phyloP scores from a whole-genome alignment of 2,888 invertebrate genomes.

The Caenorhabditis angaria region DNA sequence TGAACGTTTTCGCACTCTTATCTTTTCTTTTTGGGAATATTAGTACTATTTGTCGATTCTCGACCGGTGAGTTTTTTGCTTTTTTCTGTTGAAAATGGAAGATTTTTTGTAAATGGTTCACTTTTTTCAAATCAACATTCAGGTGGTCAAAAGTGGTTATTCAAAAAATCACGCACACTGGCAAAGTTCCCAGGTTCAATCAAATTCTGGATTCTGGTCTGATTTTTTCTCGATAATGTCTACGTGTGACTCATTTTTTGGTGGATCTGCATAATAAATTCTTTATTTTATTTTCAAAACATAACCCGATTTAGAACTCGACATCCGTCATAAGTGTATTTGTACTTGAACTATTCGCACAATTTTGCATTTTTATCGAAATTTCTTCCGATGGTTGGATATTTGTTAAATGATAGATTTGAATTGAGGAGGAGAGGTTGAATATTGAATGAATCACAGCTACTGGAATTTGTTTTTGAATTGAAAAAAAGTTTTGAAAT shows the following conservation, averaged over 20 bases:
- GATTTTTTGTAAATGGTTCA: not conserved
- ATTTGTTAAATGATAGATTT: slow-evolving; percentile 30
- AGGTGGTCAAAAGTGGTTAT: slow-evolving; percentile 37
- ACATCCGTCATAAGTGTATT: slow-evolving; percentile 39
- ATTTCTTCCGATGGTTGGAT: slow-evolving; percentile 6
- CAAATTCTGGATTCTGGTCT: slow-evolving; percentile 23
- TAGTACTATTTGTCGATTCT: slow-evolving; percentile 7
- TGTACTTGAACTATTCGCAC: slow-evolving; percentile 17
- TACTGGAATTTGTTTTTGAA: slow-evolving; percentile 18
- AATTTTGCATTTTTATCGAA: slow-evolving; percentile 17
- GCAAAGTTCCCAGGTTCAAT: not conserved
- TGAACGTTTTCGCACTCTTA: not conserved
- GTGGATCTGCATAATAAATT: slow-evolving; percentile 17
- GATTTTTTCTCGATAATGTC: slow-evolving; percentile 31
- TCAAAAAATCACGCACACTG: slow-evolving; percentile 29
- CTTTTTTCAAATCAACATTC: not conserved
- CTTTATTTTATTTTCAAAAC: not conserved
- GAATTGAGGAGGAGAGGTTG: slow-evolving; percentile 23
- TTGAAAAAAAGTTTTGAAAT: not conserved
- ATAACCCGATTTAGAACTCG: slow-evolving; percentile 19
- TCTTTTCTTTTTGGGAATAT: slow-evolving; percentile 6
- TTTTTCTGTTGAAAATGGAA: too few species aligned
- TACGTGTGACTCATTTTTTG: slow-evolving; percentile 37
- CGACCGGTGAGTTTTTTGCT: slow-evolving; percentile 13
- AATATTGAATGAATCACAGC: slow-evolving; percentile 22